Evolutionary conservation across 2,888 invertebrate species (phyloP).

Genomic region (Hetaerina titia): DNA sequence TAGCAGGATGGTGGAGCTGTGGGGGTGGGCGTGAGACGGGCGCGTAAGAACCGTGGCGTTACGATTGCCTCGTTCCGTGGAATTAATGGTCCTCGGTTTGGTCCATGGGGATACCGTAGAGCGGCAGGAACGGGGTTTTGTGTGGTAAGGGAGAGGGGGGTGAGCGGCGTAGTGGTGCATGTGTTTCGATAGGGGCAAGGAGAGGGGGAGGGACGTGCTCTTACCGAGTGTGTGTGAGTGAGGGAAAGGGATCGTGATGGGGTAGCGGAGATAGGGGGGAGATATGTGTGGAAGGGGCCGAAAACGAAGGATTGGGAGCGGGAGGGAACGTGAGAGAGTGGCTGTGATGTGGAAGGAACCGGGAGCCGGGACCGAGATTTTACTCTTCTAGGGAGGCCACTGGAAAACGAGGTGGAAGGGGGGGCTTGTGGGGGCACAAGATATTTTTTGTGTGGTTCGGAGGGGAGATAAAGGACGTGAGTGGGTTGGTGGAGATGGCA

Average conservation of each 20-base stretch:
- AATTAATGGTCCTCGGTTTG: constrained; percentile 63
- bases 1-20: neutral
- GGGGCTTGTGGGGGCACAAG: neutral
- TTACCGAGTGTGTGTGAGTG: neutral
- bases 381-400: neutral
- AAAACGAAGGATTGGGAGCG: neutral
- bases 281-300: neutral
- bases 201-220: neutral
- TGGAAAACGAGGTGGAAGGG: neutral
- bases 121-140: neutral
- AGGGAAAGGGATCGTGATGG: neutral
- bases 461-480: neutral
- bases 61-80: constrained; percentile 59
- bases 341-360: neutral
- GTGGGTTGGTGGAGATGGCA: neutral
- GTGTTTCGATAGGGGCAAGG: neutral
- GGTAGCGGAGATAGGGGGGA: neutral
- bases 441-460: neutral
- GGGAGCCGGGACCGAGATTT: neutral
- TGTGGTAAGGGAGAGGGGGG: neutral
- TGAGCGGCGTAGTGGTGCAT: neutral
- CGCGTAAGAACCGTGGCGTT: constrained; percentile 55
- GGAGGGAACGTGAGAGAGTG: constrained; percentile 13
- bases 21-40: neutral
- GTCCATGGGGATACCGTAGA: constrained; percentile 2